Base-by-base conservation (phyloP, 2,888 invertebrate genomes). In the Cerastis leucographa region DNA sequence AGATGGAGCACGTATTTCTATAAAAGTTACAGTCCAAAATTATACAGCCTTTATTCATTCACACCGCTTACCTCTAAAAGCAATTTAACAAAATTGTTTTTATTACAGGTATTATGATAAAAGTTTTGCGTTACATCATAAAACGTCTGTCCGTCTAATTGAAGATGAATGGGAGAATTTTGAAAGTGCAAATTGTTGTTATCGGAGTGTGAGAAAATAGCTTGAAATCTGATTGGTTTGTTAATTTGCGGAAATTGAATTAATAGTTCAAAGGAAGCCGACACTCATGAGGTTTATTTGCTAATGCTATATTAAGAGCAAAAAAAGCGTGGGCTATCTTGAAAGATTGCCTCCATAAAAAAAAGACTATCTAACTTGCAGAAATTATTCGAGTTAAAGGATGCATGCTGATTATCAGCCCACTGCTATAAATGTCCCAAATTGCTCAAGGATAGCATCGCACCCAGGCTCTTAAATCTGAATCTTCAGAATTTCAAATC, bases 161-260 rank as follows among this genome's bases (percentile, higher is more conserved):
- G 84, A 72, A 85, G 74, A 51, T 64, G 76, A 78, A 71, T 51
- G 46, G 42, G 54, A 72, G 69, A 69, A 40, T 44, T 84, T 75
- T 72, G 85, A 85, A 82, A 82, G 85, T 85, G 72, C 75, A 83
- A 73, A 83, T 78, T 71, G 68, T 78, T 81, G 22, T n/a, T 71
- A 49, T 74, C 51, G 19, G 17, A 68, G 67, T 82, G 79, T 85
- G 79, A 73, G 85, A 79, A 62, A n/a, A 72, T 56, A 2, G 6
- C 25, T 74, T 51, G 29, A 17, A 14, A 44, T 61, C 22, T 67
- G 69, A 76, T 71, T 59, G 75, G n/a, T 56, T 19, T 0, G 35
- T 51, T 67, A 25, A 76, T 72, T 71, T 68, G 68, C 68, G 75
- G 69, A 76, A 71, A 84, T 84, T 35, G 25, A 49, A 61, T 56